Evolutionary conservation across 2,113 vertebrate species (phyloP), one percentile per base, ranked within the genome.

Genomic region (Cochlearius cochlearius): DNA sequence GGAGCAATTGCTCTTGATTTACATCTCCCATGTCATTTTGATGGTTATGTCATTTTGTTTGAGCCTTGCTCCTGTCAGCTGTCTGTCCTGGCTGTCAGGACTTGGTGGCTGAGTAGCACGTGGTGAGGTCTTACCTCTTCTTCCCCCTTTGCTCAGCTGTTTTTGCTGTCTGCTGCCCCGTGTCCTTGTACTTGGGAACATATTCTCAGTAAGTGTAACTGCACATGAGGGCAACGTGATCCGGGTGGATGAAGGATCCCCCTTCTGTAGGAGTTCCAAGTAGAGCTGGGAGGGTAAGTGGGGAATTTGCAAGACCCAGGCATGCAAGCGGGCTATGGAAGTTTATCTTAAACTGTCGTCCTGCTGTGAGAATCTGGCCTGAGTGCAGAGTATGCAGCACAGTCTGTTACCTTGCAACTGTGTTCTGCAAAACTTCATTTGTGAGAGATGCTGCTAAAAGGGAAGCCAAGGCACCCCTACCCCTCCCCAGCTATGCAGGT

Each of bases 1-100:
- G 91, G 82, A 96, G 97, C 94, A 97, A 97, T 97, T 97, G 97
- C 93, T 91, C 91, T 96, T 97, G 97, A 98, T 97, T 95, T 96
- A 96, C 89, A 86, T 95, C 96, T 91, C 96, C 91, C 45, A 2
- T 96, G 97, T 96, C 86, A 91, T 87, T 96, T 96, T 64, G 91
- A 64, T 93, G 94, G 94, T 98, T 97, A 97, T 97, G 97, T 98
- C 97, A 96, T 96, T 95, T 91, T 92, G 94, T 88, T 81, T 96
- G 94, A 95, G 94, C 87, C 94, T 68, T 69, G 72, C 90, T 82
- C 90, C 47, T 60, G 80, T 97, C 97, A 98, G 96, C 96, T 97
- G 97, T 95, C 97, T 50, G 87, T 97, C 93, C 92, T 97, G 96
- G 96, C 96, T 96, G 67, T 88, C 83, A 86, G 87, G 92, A 45